A percentile compares a stretch with the other conserved stretches of the same genome.
Evolutionary conservation across 2,113 vertebrate genomes (phyloP).

Genomic region (Eretmochelys imbricata): DNA sequence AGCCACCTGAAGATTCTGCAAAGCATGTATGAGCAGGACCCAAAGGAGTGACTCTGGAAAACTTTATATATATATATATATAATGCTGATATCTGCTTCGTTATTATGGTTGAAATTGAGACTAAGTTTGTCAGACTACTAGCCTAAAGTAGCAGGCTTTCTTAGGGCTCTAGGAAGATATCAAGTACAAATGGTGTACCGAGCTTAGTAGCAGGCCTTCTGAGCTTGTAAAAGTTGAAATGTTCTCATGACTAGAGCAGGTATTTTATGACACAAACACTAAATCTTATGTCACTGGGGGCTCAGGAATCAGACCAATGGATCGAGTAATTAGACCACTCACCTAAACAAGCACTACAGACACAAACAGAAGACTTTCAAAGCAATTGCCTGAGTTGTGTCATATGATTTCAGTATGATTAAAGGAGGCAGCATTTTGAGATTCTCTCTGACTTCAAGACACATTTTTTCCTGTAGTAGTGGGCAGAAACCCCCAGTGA

Average conservation of each 20-base stretch:
- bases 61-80: not conserved
- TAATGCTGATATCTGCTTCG: not conserved
- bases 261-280: not conserved
- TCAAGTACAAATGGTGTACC: rapidly evolving
- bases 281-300: not conserved
- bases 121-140: not conserved
- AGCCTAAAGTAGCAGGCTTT: not conserved
- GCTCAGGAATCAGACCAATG: not conserved
- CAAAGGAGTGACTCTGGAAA: not conserved
- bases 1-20: not conserved
- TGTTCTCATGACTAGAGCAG: not conserved
- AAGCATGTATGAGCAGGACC: not conserved
- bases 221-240: not conserved
- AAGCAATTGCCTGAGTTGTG: not conserved
- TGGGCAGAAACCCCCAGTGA: not conserved
- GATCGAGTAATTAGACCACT: rapidly evolving
- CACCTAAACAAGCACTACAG: not conserved
- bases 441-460: not conserved
- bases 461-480: not conserved
- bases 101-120: not conserved
- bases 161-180: not conserved
- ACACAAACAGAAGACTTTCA: not conserved
- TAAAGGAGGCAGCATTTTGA: not conserved
- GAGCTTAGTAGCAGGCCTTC: not conserved
- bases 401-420: not conserved